A percentile compares a stretch with the other conserved stretches of the same genome.
Evolutionary conservation across 1,140 invertebrate species (phyloP).

Genomic region (Neuroterus valhalla): DNA sequence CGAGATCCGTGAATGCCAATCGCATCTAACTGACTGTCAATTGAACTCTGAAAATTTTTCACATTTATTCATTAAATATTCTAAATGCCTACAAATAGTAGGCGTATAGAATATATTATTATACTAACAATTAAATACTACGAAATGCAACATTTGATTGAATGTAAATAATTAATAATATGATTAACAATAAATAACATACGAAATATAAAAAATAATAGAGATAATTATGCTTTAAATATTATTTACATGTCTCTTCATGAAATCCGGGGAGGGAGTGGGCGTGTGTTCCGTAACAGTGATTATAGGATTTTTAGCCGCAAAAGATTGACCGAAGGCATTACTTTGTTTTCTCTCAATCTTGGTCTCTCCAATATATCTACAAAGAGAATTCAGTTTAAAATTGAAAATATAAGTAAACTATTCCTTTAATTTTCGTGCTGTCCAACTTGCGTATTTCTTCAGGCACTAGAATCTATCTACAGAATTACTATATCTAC

Average conservation of each 20-base stretch:
- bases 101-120: no score
- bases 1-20: slow-evolving; percentile 80
- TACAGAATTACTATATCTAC: not conserved
- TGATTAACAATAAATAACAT: no score
- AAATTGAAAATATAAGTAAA: not conserved
- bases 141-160: no score
- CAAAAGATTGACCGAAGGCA: slow-evolving; percentile 72
- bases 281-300: slow-evolving; percentile 97
- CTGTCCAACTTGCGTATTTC: not conserved
- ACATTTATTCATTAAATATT: slow-evolving; percentile 26
- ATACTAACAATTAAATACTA: no score
- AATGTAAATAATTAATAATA: no score
- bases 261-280: slow-evolving; percentile 88
- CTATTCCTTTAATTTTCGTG: not conserved
- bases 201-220: slow-evolving; percentile 24
- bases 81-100: no score
- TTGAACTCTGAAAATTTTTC: slow-evolving; percentile 82
- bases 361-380: slow-evolving; percentile 69
- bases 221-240: not conserved
- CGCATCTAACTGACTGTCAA: slow-evolving; percentile 86
- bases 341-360: slow-evolving; percentile 70
- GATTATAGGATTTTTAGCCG: slow-evolving; percentile 91
- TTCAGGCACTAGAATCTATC: slow-evolving; percentile 13
- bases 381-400: slow-evolving; percentile 45
- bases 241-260: slow-evolving; percentile 82